Conservation (phyloP, 1,140 invertebrate genomes). For the Ceratitis capitata region DNA sequence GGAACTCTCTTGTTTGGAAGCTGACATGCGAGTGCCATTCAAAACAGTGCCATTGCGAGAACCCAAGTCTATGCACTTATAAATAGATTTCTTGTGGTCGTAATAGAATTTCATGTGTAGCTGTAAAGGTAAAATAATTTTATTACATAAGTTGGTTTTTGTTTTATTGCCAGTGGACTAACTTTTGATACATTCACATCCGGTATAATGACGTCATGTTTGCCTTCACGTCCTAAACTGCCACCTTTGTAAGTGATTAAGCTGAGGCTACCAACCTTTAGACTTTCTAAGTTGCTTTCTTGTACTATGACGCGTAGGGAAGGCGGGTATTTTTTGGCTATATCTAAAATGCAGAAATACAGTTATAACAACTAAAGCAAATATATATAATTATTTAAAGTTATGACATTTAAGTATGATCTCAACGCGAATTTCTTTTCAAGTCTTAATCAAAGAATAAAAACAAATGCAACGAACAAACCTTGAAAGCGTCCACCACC, state of each 20-base stretch:
- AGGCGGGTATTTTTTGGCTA: conserved; percentile 80
- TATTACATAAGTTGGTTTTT: conserved; percentile 30
- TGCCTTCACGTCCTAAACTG: conserved; percentile 83
- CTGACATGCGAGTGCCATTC: conserved; percentile 80
- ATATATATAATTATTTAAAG: conserved; percentile 36
- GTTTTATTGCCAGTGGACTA: conserved; percentile 42
- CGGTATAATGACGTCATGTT: conserved; percentile 77
- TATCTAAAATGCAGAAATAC: conserved; percentile 67
- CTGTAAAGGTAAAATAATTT: conserved; percentile 65
- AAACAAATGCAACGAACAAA: conserved; percentile 39
- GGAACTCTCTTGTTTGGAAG: conserved; percentile 76
- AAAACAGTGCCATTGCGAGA: conserved; percentile 89
- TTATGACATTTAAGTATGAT: not conserved
- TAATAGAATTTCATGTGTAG: conserved; percentile 81
- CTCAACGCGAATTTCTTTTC: conserved; percentile 55
- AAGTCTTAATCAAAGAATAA: not conserved
- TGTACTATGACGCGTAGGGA: conserved; percentile 88
- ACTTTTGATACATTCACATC: conserved; percentile 86
- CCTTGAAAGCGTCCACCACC: conserved; percentile 56
- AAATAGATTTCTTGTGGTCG: conserved; percentile 70
- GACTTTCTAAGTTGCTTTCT: conserved; percentile 73
- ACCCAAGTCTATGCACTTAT: conserved; percentile 81
- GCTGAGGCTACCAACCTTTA: conserved; percentile 82
- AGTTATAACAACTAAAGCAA: too few species aligned
- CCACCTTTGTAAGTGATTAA: conserved; percentile 89